Percentiles rank a stretch among this genome's conserved stretches.
phyloP scores from a whole-genome alignment of 2,888 invertebrate genomes.

The Liodrosophila aerea region DNA sequence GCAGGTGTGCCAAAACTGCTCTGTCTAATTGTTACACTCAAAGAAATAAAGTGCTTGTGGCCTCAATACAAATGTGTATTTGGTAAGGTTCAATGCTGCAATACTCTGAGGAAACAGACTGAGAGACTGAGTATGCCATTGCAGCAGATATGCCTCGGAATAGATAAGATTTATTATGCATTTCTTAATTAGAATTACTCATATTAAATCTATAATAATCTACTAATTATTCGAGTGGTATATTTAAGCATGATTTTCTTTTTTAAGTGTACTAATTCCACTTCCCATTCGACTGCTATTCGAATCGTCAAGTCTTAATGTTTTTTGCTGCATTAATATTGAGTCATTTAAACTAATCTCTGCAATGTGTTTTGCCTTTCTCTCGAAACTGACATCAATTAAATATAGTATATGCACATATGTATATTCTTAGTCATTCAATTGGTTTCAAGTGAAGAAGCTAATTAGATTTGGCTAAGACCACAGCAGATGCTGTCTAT shows the following conservation, averaged over 20 bases:
- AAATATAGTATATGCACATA: constrained; percentile 61
- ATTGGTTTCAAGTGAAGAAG: constrained; percentile 56
- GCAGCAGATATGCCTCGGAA: no score
- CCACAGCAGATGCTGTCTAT: constrained; percentile 26
- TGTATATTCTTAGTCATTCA: no score
- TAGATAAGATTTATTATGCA: no score
- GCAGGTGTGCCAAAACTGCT: constrained; percentile 31
- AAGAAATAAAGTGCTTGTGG: constrained; percentile 1
- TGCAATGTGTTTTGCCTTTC: constrained; percentile 4
- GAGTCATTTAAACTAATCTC: constrained; percentile 46
- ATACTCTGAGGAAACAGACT: no score
- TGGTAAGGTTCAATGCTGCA: constrained; percentile 4
- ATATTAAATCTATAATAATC: no score
- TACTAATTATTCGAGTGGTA: no score
- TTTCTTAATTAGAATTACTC: no score
- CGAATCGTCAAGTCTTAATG: constrained; percentile 47
- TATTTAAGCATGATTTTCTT: no score
- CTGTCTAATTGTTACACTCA: constrained; percentile 24
- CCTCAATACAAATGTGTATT: constrained; percentile 6
- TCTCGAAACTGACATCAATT: constrained; percentile 70
- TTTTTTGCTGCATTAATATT: constrained; percentile 69
- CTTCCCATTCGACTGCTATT: no score
- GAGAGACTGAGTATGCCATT: no score
- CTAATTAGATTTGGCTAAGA: constrained; percentile 51
- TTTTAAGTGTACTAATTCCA: no score